phyloP scores from a whole-genome alignment of 2,888 invertebrate genomes.

The Tricholauxania praeusta region DNA sequence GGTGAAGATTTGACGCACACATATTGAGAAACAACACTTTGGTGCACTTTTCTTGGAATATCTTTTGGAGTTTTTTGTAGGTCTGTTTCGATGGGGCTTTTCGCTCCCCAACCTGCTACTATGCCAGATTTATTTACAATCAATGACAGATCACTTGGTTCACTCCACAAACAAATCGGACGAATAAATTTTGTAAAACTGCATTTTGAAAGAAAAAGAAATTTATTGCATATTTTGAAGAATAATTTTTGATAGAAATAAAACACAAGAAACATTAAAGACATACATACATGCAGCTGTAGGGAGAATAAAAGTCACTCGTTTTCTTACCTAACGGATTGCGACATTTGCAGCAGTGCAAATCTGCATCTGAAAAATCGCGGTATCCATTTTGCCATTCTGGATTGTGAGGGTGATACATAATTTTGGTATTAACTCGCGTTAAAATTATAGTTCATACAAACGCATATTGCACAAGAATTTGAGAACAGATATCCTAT shows the following conservation, averaged over 20 bases:
- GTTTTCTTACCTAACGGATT: constrained; percentile 56
- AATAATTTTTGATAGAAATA: too few relatives aligned
- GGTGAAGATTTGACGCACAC: constrained; percentile 68
- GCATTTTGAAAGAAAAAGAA: too few relatives aligned
- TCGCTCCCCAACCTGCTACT: constrained; percentile 70
- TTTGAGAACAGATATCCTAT: too few relatives aligned
- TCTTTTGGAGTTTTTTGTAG: constrained; percentile 55
- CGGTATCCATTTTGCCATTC: too few relatives aligned
- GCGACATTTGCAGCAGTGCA: constrained; percentile 69
- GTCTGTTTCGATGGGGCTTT: constrained; percentile 57
- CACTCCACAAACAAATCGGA: constrained; percentile 64
- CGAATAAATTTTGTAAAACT: constrained; percentile 53
- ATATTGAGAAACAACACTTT: constrained; percentile 69
- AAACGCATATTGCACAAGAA: too few relatives aligned
- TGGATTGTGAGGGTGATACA: too few relatives aligned
- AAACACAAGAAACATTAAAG: too few relatives aligned
- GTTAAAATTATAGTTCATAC: too few relatives aligned
- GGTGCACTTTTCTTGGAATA: constrained; percentile 66
- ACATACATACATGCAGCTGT: too few relatives aligned
- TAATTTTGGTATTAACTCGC: too few relatives aligned
- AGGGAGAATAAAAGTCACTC: too few relatives aligned
- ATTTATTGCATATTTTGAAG: too few relatives aligned
- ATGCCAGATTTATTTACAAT: constrained; percentile 67
- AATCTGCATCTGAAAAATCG: constrained; percentile 67
- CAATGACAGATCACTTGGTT: constrained; percentile 52